Conservation (phyloP, 1,140 invertebrate genomes). For the Contarinia nasturtii region DNA sequence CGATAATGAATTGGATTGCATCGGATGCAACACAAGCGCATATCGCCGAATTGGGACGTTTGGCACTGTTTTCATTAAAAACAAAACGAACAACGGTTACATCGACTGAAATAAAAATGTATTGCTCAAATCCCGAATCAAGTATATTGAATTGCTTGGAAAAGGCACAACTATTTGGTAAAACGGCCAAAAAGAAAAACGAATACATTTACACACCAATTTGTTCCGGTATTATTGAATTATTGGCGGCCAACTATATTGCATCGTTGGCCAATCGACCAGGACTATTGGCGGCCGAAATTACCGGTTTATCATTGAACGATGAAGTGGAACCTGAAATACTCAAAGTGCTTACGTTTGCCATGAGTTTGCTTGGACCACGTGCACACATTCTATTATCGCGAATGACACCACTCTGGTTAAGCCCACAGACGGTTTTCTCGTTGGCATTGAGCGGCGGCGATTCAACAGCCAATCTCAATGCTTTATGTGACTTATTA, state of each 20-base stretch:
- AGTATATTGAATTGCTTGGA: slow-evolving; percentile 13
- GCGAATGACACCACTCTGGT: slow-evolving; percentile 27
- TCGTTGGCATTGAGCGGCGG: slow-evolving; percentile 28
- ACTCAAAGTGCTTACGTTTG: slow-evolving; percentile 23
- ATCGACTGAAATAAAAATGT: slow-evolving; percentile 26
- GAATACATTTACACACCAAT: slow-evolving; percentile 27
- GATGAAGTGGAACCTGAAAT: slow-evolving; percentile 8
- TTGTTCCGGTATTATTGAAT: slow-evolving; percentile 29
- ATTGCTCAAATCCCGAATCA: slow-evolving; percentile 6
- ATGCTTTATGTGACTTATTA: slow-evolving; percentile 26
- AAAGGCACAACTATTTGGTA: slow-evolving; percentile 20
- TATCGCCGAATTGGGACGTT: slow-evolving; percentile 27
- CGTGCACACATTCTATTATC: slow-evolving; percentile 27
- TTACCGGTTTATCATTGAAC: slow-evolving; percentile 27
- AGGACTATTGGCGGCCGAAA: slow-evolving; percentile 27
- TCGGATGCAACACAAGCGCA: slow-evolving; percentile 2
- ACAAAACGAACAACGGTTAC: slow-evolving; percentile 26
- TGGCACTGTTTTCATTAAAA: slow-evolving; percentile 25
- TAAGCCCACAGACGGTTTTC: slow-evolving; percentile 27
- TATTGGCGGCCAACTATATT: slow-evolving; percentile 32
- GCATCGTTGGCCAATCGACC: slow-evolving; percentile 30
- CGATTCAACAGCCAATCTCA: slow-evolving; percentile 27
- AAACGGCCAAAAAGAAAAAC: slow-evolving; percentile 16
- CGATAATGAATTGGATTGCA: slow-evolving; percentile 24
- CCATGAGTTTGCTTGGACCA: slow-evolving; percentile 28